Evolutionary conservation across 2,113 vertebrate species (phyloP).

Genomic region (Cairina moschata): DNA sequence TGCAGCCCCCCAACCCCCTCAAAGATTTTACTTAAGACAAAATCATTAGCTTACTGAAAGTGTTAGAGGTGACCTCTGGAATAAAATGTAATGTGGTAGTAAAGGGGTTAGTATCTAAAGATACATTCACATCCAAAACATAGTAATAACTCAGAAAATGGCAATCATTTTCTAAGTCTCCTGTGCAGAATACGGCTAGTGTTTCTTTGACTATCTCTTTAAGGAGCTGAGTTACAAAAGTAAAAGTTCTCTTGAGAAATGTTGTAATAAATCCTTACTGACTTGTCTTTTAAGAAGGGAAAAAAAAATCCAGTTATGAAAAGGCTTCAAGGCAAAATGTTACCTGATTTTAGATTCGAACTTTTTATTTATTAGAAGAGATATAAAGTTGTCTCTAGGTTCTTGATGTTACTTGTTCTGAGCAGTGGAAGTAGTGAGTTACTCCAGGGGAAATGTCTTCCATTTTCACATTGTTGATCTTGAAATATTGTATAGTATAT

Average conservation of each 20-base stretch:
- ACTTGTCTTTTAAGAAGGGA: constrained; percentile 64
- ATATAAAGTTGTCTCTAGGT: neutral
- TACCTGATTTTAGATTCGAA: constrained; percentile 64
- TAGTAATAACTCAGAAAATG: constrained; percentile 29
- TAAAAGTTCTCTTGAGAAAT: constrained; percentile 42
- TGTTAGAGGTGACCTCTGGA: constrained; percentile 33
- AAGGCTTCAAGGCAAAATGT: constrained; percentile 70
- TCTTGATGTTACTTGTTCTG: constrained; percentile 29
- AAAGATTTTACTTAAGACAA: constrained; percentile 26
- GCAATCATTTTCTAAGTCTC: constrained; percentile 14
- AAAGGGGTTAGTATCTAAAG: constrained; percentile 38
- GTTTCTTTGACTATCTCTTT: constrained; percentile 62
- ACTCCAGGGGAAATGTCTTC: constrained; percentile 43
- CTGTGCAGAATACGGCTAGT: neutral
- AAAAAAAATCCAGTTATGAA: constrained; percentile 63
- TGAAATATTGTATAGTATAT: neutral
- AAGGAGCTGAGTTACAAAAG: constrained; percentile 53
- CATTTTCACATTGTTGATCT: neutral
- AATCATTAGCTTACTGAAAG: constrained; percentile 9
- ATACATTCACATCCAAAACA: constrained; percentile 5
- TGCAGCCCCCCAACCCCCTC: neutral
- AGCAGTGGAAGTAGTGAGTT: constrained; percentile 15
- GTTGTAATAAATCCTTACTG: constrained; percentile 71
- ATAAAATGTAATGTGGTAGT: constrained; percentile 33
- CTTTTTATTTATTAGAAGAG: constrained; percentile 63